Base-by-base conservation (phyloP, 2,113 vertebrate genomes). In the Thalassarche chlororhynchos region DNA sequence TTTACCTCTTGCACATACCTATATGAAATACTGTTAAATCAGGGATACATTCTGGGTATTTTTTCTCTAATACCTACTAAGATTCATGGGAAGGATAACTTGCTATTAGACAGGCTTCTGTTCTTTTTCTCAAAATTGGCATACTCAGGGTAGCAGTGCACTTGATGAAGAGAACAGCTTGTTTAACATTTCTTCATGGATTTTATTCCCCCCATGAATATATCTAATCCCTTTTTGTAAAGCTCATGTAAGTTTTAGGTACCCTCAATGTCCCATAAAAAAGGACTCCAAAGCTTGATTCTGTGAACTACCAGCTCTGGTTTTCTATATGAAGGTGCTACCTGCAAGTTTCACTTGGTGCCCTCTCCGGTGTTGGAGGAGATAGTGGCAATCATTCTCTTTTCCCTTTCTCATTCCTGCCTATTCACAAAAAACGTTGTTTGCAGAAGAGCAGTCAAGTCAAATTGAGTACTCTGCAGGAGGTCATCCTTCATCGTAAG, bases 391-490 rank as follows among this genome's bases (percentile, higher is more conserved):
- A 52, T 64, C 7, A 29, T 69, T 77, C 17, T 71, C 20, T 83
- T 83, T 34, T 93, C 25, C 47, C 28, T 92, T 89, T 89, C 66
- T 74, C 42, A 25, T 82, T 97, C 57, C 44, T 82, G 32, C 17
- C 26, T 84, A 5, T 38, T 91, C 36, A 78, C 44, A 87, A 96
- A 89, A 84, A 60, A n/a, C 42, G 15, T 93, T 86, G 89, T 81
- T 98, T 96, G 54, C 71, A 95, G 66, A 93, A 93, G 70, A 84
- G 44, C 60, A 11, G 29, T 93, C 71, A 70, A 90, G 74, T 92
- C 84, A 79, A 77, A 96, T 66, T 94, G 86, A 97, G 82, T 76
- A 87, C 84, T 92, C 72, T 95, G 91, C 76, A 72, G 95, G 77
- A 97, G 64, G 86, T 42, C 72, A 89, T 68, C 82, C 82, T 97